Conservation (phyloP, 2,113 vertebrate species). For the Erythrolamprus reginae region DNA sequence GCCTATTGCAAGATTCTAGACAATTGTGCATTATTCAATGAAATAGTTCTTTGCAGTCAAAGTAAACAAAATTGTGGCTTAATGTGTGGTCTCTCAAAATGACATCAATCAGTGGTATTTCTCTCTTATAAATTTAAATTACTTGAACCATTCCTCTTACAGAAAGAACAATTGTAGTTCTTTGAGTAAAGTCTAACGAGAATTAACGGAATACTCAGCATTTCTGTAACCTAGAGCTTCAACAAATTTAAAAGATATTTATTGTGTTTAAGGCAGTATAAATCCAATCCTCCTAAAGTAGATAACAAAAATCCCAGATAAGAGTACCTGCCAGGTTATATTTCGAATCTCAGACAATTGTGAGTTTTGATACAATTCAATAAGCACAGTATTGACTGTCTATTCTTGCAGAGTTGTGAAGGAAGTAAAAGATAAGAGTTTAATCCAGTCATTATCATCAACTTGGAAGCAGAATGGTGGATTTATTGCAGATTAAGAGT, state of each 20-base stretch:
- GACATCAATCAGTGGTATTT: not conserved
- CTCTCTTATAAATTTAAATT: not conserved
- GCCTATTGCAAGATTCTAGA: not conserved
- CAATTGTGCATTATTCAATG: not conserved
- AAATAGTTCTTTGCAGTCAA: not conserved
- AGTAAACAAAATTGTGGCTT: not conserved
- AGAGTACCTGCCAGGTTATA: not conserved
- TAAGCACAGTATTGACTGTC: not conserved
- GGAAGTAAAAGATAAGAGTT: not conserved
- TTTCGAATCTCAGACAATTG: slow-evolving; percentile 10
- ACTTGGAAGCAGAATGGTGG: not conserved
- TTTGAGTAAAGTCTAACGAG: not conserved
- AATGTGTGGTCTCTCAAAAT: not conserved
- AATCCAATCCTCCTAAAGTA: not conserved
- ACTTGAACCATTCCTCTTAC: not conserved
- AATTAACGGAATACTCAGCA: not conserved
- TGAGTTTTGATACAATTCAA: slow-evolving; percentile 31
- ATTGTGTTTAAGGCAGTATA: slow-evolving; percentile 7
- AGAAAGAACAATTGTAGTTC: not conserved
- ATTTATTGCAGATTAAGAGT: not conserved
- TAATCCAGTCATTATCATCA: not conserved
- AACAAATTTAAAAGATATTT: not conserved
- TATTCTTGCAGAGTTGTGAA: not conserved
- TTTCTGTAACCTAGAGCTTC: not conserved
- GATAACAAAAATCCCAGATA: not conserved